Evolutionary conservation across 2,113 vertebrate genomes (phyloP), one percentile per base, ranked within the genome.

Genomic region (Lasiurus borealis): DNA sequence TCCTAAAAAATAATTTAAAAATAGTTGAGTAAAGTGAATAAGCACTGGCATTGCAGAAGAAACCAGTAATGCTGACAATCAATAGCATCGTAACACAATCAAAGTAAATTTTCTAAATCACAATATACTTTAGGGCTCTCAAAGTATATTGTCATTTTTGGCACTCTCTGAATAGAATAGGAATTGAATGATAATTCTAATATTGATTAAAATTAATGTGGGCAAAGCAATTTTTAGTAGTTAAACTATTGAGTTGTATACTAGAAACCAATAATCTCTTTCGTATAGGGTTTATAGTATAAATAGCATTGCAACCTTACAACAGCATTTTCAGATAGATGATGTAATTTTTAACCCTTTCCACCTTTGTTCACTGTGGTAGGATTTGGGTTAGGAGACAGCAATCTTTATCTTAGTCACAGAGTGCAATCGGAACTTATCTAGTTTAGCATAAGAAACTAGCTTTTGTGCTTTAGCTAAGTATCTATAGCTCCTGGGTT

Each of bases 31-130:
- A 83, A 86, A 72, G 8, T 66, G 3, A 85, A 62, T 66, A 93
- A 85, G 5, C 8, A n/a, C 27, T 78, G 13, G 19, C 36, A 59
- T 12, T 44, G 14, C 5, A 21, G 13, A 73, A 92, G 36, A 88
- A 95, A 82, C 14, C 78, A 46, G 59, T 23, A 68, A 14, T 78
- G 27, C 40, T 64, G 13, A 48, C 25, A 16, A 93, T 69, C 10
- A 68, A 13, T 8, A 40, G 1, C 13, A 77, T 59, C 2, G 21
- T 72, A 50, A 86, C 7, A 1, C 7, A 87, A 31, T 94, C 23
- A 77, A 48, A 86, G 52, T 46, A 77, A 83, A 87, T 86, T 50
- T 78, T 80, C 54, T 78, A 73, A 88, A 91, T 88, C 31, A 50
- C 59, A 46, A 6, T 68, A 52, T n/a, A 76, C 3, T 57, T 85